phyloP scores from a whole-genome alignment of 2,797 vertebrate species.

The Chloroceryle amazona region DNA sequence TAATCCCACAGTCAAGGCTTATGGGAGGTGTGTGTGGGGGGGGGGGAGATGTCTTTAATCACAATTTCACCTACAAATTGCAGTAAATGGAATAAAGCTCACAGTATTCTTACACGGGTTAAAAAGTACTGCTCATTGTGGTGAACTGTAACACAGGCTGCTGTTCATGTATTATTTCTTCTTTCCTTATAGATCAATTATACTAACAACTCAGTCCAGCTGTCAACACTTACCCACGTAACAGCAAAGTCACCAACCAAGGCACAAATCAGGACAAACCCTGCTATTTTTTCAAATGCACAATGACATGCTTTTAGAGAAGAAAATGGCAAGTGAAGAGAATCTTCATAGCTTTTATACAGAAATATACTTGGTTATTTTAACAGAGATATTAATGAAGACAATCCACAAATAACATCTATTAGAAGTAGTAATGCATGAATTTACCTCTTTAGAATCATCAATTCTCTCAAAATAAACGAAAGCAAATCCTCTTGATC shows the following conservation, averaged over 20 bases:
- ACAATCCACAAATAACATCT: not conserved
- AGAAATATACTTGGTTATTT: not conserved
- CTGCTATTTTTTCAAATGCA: not conserved
- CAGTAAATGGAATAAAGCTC: not conserved
- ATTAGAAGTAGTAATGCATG: not conserved
- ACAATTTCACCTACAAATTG: not conserved
- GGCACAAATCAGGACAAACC: not conserved
- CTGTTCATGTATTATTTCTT: not conserved
- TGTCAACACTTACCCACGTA: not conserved
- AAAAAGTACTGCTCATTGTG: not conserved
- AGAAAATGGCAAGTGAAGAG: not conserved
- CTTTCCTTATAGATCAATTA: not conserved
- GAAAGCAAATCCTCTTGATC: constrained; percentile 94
- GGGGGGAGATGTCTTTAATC: too few species aligned
- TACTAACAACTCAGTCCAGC: not conserved
- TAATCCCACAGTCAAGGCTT: not conserved
- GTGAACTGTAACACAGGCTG: not conserved
- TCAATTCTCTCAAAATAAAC: constrained; percentile 95
- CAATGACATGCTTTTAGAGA: not conserved
- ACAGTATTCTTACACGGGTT: not conserved
- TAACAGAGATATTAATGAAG: not conserved
- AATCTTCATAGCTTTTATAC: not conserved
- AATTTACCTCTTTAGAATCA: constrained; percentile 93
- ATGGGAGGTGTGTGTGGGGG: too few species aligned
- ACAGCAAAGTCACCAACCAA: not conserved